phyloP scores from a whole-genome alignment of 1,140 invertebrate genomes.

The Drosophila pectinifera region DNA sequence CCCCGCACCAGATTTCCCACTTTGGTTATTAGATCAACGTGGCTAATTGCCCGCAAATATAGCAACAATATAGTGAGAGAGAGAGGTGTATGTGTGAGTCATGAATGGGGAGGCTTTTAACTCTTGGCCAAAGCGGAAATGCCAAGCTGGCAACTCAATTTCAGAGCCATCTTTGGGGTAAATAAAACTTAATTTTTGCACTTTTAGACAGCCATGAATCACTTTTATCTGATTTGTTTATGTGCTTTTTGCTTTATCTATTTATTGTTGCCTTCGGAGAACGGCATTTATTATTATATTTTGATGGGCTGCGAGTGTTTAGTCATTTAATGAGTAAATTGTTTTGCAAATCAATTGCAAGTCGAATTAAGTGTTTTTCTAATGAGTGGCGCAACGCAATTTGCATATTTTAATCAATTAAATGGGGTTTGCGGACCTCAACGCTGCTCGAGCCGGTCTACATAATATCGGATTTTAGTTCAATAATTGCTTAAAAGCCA shows the following conservation, averaged over 20 bases:
- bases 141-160: slow-evolving; percentile 49
- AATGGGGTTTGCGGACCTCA: slow-evolving; percentile 5
- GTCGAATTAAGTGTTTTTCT: slow-evolving; percentile 31
- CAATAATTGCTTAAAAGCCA: slow-evolving; percentile 9
- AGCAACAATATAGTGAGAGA: not conserved
- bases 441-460: not conserved
- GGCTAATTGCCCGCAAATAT: slow-evolving; percentile 56
- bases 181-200: slow-evolving; percentile 32
- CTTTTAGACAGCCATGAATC: slow-evolving; percentile 38
- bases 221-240: slow-evolving; percentile 35
- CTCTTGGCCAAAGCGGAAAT: slow-evolving; percentile 59
- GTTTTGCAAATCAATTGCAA: slow-evolving; percentile 55
- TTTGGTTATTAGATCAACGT: slow-evolving; percentile 46
- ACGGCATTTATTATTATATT: slow-evolving; percentile 8
- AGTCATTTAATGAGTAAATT: slow-evolving; percentile 51
- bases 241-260: slow-evolving; percentile 9
- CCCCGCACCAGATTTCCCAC: slow-evolving; percentile 37
- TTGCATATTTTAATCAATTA: slow-evolving; percentile 51
- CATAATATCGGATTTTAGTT: slow-evolving; percentile 16
- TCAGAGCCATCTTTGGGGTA: slow-evolving; percentile 22
- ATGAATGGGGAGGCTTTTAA: slow-evolving; percentile 48
- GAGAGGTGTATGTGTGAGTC: slow-evolving; percentile 43
- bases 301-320: slow-evolving; percentile 43
- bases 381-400: slow-evolving; percentile 26
- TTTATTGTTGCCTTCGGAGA: slow-evolving; percentile 16